A percentile compares a stretch with the other conserved stretches of the same genome.
Evolutionary conservation across 2,113 vertebrate species (phyloP).

Genomic region (Phalacrocorax brasilianus): DNA sequence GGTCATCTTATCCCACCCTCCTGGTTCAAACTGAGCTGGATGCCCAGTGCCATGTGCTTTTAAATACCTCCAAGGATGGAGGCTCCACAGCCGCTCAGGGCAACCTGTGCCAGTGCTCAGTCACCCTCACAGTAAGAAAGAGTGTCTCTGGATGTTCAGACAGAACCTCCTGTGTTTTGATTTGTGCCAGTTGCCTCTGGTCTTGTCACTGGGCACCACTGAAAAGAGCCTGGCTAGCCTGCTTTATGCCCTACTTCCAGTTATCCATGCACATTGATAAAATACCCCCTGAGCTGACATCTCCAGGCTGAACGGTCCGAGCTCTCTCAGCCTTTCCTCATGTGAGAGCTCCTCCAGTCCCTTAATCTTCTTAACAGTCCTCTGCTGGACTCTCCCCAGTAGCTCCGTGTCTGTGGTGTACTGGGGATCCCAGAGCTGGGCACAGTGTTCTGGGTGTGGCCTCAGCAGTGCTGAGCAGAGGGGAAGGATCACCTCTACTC

Average conservation of each 20-base stretch:
- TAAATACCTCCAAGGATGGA: not conserved
- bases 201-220: not conserved
- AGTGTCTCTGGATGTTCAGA: not conserved
- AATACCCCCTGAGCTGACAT: not conserved
- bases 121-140: not conserved
- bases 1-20: rapidly evolving
- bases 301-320: not conserved
- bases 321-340: not conserved
- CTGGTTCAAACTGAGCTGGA: not conserved
- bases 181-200: not conserved
- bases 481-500: not conserved
- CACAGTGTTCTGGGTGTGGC: not conserved
- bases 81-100: not conserved
- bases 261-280: not conserved
- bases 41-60: no score
- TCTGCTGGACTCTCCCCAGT: not conserved
- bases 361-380: not conserved
- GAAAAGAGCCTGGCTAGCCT: not conserved
- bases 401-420: not conserved
- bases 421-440: not conserved
- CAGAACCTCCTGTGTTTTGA: not conserved
- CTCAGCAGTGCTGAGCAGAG: not conserved
- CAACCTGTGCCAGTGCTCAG: not conserved
- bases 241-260: not conserved
- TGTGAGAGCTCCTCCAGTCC: not conserved